phyloP scores from a whole-genome alignment of 1,140 invertebrate species.

The Drosophila rhopaloa region DNA sequence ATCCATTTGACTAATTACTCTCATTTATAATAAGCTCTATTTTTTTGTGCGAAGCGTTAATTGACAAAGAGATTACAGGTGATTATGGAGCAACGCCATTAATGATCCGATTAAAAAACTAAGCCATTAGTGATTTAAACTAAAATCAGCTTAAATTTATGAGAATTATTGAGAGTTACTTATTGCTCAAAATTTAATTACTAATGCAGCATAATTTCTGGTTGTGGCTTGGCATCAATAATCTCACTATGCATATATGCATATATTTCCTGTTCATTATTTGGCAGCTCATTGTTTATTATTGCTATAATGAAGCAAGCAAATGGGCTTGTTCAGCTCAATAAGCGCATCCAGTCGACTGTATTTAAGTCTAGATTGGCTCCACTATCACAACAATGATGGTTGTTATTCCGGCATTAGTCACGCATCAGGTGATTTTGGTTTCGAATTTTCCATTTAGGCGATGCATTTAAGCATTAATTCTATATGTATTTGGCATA shows the following conservation, averaged over 20 bases:
- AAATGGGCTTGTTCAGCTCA: constrained; percentile 14
- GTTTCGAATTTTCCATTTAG: constrained; percentile 1
- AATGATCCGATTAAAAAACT: constrained; percentile 12
- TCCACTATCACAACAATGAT: constrained; percentile 3
- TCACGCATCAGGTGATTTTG: constrained; percentile 23
- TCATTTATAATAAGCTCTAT: constrained; percentile 23
- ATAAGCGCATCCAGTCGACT: constrained; percentile 10
- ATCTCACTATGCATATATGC: too few species aligned
- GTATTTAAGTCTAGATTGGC: background rate
- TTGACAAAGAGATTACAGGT: constrained; percentile 39
- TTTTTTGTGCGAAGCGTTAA: constrained; percentile 28
- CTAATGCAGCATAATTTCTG: background rate
- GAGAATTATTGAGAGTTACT: background rate
- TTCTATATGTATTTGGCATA: constrained; percentile 23
- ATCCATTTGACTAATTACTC: constrained; percentile 43
- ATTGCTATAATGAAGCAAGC: constrained; percentile 7
- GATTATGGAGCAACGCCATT: constrained; percentile 4
- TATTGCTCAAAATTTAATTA: background rate
- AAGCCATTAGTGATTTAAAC: constrained; percentile 3
- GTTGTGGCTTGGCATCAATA: background rate
- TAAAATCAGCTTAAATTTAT: background rate
- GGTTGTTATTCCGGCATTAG: constrained; percentile 32
- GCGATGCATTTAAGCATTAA: constrained; percentile 11
- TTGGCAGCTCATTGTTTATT: background rate
- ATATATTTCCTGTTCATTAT: background rate